phyloP scores from a whole-genome alignment of 2,113 vertebrate species.

The Sinocyclocheilus rhinocerous region DNA sequence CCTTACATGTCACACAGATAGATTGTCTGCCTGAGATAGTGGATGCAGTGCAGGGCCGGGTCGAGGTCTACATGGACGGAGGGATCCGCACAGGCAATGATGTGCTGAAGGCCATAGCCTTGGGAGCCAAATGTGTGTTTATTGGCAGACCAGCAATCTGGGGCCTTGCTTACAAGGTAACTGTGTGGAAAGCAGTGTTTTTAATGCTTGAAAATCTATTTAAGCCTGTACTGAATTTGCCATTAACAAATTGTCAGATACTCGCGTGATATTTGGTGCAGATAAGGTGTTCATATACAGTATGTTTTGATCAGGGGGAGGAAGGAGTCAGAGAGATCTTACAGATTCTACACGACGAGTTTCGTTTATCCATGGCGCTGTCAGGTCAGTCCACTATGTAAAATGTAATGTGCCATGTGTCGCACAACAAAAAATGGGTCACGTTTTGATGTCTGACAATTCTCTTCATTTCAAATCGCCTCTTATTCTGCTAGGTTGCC shows the following conservation, averaged over 20 bases:
- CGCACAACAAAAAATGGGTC: not conserved
- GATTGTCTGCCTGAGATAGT: slow-evolving; percentile 89
- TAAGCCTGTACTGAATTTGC: not conserved
- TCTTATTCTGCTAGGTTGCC: slow-evolving; percentile 78
- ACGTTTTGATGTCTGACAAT: not conserved
- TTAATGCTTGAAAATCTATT: not conserved
- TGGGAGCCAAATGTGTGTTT: slow-evolving; percentile 93
- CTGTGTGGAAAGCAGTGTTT: slow-evolving; percentile 19
- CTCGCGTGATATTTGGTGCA: not conserved
- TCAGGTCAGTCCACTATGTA: slow-evolving; percentile 77
- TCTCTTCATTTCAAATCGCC: too few relatives aligned
- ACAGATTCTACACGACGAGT: slow-evolving; percentile 88
- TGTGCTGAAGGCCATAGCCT: slow-evolving; percentile 87
- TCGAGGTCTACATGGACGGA: slow-evolving; percentile 91
- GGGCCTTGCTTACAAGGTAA: slow-evolving; percentile 93
- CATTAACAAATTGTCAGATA: not conserved
- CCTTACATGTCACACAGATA: slow-evolving; percentile 75
- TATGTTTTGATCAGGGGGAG: slow-evolving; percentile 79
- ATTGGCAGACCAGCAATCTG: slow-evolving; percentile 90
- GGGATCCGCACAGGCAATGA: slow-evolving; percentile 91
- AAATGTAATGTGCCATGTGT: not conserved
- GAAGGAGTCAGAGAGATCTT: slow-evolving; percentile 86
- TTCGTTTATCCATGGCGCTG: slow-evolving; percentile 86
- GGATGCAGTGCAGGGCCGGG: slow-evolving; percentile 81
- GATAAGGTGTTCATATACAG: not conserved